Evolutionary conservation across 2,888 invertebrate species (phyloP), one percentile per base, ranked within the genome.

Genomic region (Morpho helenor): DNA sequence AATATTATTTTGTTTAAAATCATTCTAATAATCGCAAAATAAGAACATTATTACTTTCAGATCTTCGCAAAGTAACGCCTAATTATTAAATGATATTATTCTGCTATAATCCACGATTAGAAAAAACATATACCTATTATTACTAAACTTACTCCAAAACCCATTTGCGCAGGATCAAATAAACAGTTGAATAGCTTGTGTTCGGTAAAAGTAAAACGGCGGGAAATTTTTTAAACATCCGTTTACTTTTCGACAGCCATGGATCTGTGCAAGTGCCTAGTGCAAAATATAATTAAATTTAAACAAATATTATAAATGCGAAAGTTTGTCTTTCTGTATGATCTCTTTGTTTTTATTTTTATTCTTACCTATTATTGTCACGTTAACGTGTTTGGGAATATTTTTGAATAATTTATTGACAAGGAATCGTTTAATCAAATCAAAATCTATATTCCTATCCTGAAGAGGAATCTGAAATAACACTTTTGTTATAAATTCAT

Each of bases 321-420:
- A 31, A 31, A 31, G 31, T 31, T 5, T 31, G 31, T 31, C 31
- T 31, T 31, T 31, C 31, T 31, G 31, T 31, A 3, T 31, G 3
- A 5, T 31, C 31, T 31, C 2, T 31, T 31, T 16, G 16, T 16
- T 31, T 31, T 31, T 5, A 31, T 31, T 5, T 0, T 5, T 31
- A 31, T 9, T 56, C 66, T 64, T 64, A 85, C 86, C 87, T 60
- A 86, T 71, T 4, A 87, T 63, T 51, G 80, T 80, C 47, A 87
- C 69, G 59, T 75, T 79, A 52, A 86, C 82, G 1, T 66, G 63
- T 57, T 78, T 82, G 3, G 72, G 63, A 10, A 84, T 71, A 49
- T 68, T 74, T 46, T 79, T 84, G 0, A 75, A 67, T 16, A 87
- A 61, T 8, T 77, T 77, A 10, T 68, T 68, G 0, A 79, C 50